Evolutionary conservation across 2,797 vertebrate species (phyloP), one percentile per base, ranked within the genome.

Genomic region (Rousettus madagascariensis): DNA sequence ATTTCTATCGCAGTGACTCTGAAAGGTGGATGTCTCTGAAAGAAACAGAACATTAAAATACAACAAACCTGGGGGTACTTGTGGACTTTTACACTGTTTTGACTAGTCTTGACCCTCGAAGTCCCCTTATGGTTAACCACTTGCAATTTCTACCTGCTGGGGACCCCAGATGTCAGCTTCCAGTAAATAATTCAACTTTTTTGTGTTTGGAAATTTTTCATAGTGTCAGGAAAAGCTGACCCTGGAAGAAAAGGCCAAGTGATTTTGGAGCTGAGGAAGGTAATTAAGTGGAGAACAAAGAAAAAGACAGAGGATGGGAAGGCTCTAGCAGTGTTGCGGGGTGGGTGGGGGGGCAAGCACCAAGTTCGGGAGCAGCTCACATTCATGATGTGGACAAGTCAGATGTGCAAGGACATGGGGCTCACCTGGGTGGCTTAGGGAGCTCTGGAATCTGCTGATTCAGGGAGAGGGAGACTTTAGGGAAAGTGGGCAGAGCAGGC

Each of bases 341-440:
- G 2, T 1, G 4, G 4, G 19, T 6, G 12, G 20, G 30, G 68
- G 68, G 38, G 6, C 0, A 8, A 28, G 13, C 6, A 12, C 53
- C 85, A 33, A 9, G 15, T 33, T 8, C 19, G 41, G 68, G 9
- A 53, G 86, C 59, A n/a, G 20, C 6, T 16, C n/a, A 49, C 82
- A 6, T 9, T 22, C 9, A 7, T 3, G 80, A 49, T 12, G 59
- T 1, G 24, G 72, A 59, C 22, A 28, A 36, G n/a, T 57, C 4
- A 6, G 16, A 30, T 5, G 4, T 8, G 2, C n/a, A n/a, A 46
- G 38, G 61, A 57, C 10, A 17, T 1, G 3, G 59, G 69, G 36
- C 13, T 84, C 57, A 9, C 71, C 59, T 2, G 6, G 4, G 28
- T 36, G 59, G 12, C 8, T 38, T 59, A 17, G 63, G 22, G 59